phyloP scores from a whole-genome alignment of 2,113 vertebrate species.

The Gnathonemus longibarbis region DNA sequence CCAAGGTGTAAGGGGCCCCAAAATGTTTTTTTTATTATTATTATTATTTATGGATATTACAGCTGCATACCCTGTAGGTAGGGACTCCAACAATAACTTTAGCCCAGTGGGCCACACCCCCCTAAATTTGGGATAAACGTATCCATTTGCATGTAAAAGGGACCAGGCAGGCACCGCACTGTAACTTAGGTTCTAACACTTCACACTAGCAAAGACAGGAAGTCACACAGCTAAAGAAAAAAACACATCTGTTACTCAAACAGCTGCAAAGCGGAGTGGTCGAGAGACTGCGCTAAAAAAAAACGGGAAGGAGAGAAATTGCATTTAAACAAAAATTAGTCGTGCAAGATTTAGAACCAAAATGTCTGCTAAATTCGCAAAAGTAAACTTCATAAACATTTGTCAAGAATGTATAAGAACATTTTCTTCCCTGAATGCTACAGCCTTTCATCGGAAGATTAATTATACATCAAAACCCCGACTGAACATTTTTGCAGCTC shows the following conservation, averaged over 20 bases:
- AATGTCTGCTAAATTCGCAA: not conserved
- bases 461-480: not conserved
- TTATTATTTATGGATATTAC: not conserved
- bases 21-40: not conserved
- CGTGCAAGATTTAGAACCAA: not conserved
- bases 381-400: conserved; percentile 4
- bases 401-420: not conserved
- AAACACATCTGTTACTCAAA: not conserved
- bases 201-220: not conserved
- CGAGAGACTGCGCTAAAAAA: not conserved
- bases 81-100: not conserved
- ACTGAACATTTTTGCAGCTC: conserved; percentile 17
- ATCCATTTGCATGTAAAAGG: not conserved
- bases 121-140: not conserved
- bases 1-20: not conserved
- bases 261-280: not conserved
- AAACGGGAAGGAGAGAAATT: not conserved
- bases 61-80: not conserved
- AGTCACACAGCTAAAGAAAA: not conserved
- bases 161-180: not conserved
- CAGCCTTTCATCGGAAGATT: not conserved
- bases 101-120: not conserved
- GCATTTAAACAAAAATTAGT: not conserved
- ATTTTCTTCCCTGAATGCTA: not conserved
- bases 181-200: not conserved